phyloP scores from a whole-genome alignment of 2,113 vertebrate genomes.

The Pedetes capensis region DNA sequence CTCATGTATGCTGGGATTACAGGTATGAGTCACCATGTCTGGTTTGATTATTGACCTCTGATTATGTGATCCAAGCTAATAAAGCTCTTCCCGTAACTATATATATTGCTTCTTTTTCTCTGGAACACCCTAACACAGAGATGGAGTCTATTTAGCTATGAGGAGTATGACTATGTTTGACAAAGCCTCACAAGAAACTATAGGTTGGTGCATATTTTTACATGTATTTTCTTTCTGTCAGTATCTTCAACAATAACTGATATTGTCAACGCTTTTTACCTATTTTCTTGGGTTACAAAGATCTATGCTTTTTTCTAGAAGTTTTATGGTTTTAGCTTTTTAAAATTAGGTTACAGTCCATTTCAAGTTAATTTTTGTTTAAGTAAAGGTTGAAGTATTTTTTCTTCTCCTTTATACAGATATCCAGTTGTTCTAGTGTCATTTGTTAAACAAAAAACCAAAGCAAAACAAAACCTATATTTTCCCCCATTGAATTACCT shows the following conservation, averaged over 20 bases:
- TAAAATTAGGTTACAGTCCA: neutral
- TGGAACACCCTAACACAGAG: neutral
- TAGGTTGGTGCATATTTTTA: neutral
- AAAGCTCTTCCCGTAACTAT: neutral
- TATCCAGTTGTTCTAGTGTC: neutral
- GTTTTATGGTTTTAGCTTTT: neutral
- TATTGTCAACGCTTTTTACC: neutral
- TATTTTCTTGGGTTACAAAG: neutral
- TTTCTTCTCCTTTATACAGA: neutral
- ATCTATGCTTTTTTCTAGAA: neutral
- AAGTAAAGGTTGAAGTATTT: neutral
- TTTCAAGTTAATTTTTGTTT: neutral
- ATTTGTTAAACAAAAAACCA: slow-evolving; percentile 3
- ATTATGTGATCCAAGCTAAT: neutral
- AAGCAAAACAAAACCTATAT: neutral
- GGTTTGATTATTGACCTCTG: too few species aligned
- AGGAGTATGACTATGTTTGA: neutral
- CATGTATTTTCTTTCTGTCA: neutral
- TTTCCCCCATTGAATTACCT: neutral
- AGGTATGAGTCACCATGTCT: too few species aligned
- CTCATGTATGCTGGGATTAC: too few species aligned
- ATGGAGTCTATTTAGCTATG: neutral
- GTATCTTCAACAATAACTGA: neutral
- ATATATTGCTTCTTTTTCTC: neutral
- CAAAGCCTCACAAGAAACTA: neutral